Conservation (phyloP, 1,140 invertebrate genomes). For the Papilio polyxenes region DNA sequence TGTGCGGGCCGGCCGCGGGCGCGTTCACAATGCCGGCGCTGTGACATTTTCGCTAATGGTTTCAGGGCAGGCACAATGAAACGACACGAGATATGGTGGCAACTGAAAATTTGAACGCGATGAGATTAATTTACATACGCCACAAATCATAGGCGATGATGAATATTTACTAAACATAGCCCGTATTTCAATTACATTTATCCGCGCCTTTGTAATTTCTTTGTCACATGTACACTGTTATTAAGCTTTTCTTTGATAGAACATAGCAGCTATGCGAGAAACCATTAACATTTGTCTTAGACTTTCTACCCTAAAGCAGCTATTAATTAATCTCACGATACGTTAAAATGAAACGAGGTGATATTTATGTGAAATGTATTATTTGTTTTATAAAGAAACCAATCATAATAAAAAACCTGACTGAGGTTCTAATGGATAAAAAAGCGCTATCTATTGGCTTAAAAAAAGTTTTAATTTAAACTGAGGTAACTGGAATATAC, state of each 20-base stretch:
- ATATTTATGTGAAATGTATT: too few relatives aligned
- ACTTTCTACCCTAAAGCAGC: background rate
- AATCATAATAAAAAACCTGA: too few relatives aligned
- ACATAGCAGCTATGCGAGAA: background rate
- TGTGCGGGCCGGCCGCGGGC: slow-evolving; percentile 71
- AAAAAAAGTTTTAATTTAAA: too few relatives aligned
- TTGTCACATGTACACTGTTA: background rate
- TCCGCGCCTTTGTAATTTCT: background rate
- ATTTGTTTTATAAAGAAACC: too few relatives aligned
- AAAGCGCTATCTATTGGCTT: too few relatives aligned
- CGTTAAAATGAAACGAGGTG: too few relatives aligned
- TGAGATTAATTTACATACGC: slow-evolving; percentile 70
- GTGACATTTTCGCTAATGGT: slow-evolving; percentile 80
- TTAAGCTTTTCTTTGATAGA: background rate
- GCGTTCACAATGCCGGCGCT: slow-evolving; percentile 74
- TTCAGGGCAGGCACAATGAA: slow-evolving; percentile 78
- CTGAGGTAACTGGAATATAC: too few relatives aligned
- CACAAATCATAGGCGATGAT: slow-evolving; percentile 12
- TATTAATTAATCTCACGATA: background rate
- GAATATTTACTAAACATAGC: slow-evolving; percentile 15
- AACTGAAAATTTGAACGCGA: slow-evolving; percentile 77
- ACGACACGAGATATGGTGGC: slow-evolving; percentile 78
- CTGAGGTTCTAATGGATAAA: too few relatives aligned
- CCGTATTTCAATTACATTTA: slow-evolving; percentile 15
- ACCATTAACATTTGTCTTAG: background rate